Evolutionary conservation across 1,140 invertebrate genomes (phyloP), one percentile per base, ranked within the genome.

Genomic region (Amyelois transitella): DNA sequence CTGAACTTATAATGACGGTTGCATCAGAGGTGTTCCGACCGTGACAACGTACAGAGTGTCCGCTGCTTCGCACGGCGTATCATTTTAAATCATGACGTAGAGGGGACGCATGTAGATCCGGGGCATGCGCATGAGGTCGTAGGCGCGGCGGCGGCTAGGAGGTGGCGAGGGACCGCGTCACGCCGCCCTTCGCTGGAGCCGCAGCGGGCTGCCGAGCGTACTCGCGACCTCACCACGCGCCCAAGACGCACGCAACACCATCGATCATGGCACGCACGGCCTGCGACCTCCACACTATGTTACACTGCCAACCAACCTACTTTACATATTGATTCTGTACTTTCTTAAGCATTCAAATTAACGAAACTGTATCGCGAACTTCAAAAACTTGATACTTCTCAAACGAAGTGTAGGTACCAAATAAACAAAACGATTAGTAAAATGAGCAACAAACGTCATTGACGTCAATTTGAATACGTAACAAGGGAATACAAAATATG

Each of bases 201-300:
- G 51, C 18, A 50, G 50, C 60, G 60, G 63, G 55, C 68, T 55
- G n/a, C n/a, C n/a, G n/a, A n/a, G n/a, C n/a, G 62, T 65, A 64
- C 69, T 62, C 64, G 64, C 72, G 69, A 71, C 69, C 73, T 72
- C 67, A 70, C 71, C 64, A 63, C 56, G 57, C 60, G 49, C 57
- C 53, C 53, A 55, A 68, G 53, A 71, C 67, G 65, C 82, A 86
- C 82, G 82, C 82, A 81, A 81, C 58, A 73, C 69, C 75, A 85
- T 83, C 78, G 74, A 83, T 81, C 82, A 83, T 70, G 62, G 58
- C 82, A 81, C 77, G 82, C 76, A 75, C 66, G 53, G 44, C 59
- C 44, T 58, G 51, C 72, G 69, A 75, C 72, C 74, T 75, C 71
- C 63, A 69, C 63, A 70, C 57, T 58, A 60, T 47, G 54, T 64